phyloP scores from a whole-genome alignment of 23 tunicate genomes.

The Halocynthia roretzi region DNA sequence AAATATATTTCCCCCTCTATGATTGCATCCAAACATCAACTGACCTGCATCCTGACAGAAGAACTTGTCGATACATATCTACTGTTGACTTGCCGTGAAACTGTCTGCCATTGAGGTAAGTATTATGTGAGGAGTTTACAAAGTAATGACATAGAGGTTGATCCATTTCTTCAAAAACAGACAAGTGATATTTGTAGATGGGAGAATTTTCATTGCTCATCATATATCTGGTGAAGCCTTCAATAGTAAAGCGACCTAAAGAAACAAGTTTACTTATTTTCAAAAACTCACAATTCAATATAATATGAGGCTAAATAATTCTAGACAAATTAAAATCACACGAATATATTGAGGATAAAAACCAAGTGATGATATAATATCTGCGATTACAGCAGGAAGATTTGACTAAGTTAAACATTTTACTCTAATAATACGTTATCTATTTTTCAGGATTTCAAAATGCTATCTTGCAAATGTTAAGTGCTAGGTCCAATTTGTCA shows the following conservation, averaged over 20 bases:
- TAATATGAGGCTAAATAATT: too few relatives aligned
- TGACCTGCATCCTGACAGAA: slow-evolving; percentile 85
- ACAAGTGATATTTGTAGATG: slow-evolving; percentile 39
- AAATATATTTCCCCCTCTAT: too few relatives aligned
- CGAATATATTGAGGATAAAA: too few relatives aligned
- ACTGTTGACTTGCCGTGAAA: slow-evolving; percentile 71
- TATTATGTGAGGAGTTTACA: slow-evolving; percentile 89
- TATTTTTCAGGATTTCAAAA: too few relatives aligned
- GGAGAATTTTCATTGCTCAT: slow-evolving; percentile 54
- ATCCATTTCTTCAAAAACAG: slow-evolving; percentile 63
- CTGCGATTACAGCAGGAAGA: too few relatives aligned
- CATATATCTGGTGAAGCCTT: slow-evolving; percentile 59
- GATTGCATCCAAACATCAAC: neutral
- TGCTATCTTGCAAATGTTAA: too few relatives aligned
- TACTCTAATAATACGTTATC: too few relatives aligned
- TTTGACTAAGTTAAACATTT: too few relatives aligned
- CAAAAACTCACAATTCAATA: too few relatives aligned
- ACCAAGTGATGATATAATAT: too few relatives aligned
- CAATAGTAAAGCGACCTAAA: slow-evolving; percentile 18
- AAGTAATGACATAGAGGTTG: slow-evolving; percentile 90
- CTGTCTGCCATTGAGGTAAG: slow-evolving; percentile 86
- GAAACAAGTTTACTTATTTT: neutral
- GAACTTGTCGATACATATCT: slow-evolving; percentile 78
- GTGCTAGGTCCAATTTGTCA: too few relatives aligned
- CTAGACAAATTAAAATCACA: too few relatives aligned